A percentile compares a stretch with the other conserved stretches of the same genome.
Evolutionary conservation across 2,888 invertebrate genomes (phyloP).

Genomic region (Himalopsyche tibetana): DNA sequence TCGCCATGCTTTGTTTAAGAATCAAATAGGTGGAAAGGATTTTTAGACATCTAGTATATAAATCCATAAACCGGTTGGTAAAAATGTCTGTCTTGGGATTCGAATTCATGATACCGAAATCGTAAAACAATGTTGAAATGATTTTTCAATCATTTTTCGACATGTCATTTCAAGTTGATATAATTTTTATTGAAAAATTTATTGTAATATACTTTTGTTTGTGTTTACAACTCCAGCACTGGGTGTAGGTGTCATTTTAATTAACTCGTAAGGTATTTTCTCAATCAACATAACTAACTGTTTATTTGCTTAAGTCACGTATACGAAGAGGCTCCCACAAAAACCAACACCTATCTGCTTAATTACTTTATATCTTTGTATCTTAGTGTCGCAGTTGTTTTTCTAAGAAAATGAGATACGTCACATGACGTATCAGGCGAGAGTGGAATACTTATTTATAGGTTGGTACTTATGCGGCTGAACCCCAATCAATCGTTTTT

Average conservation of each 20-base stretch:
- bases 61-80: too few relatives aligned
- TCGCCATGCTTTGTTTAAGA: too few relatives aligned
- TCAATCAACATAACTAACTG: slow-evolving; percentile 15
- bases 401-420: slow-evolving; percentile 11
- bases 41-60: too few relatives aligned
- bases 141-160: too few relatives aligned
- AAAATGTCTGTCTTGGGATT: too few relatives aligned
- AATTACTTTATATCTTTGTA: slow-evolving; percentile 3
- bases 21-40: too few relatives aligned
- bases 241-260: not conserved
- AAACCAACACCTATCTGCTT: not conserved
- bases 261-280: slow-evolving; percentile 19
- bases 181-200: too few relatives aligned
- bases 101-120: too few relatives aligned
- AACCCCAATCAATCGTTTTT: slow-evolving; percentile 24
- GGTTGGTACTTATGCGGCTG: not conserved
- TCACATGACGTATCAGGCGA: not conserved
- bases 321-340: not conserved
- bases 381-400: not conserved
- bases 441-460: not conserved
- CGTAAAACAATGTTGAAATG: too few relatives aligned
- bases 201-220: too few relatives aligned
- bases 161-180: too few relatives aligned
- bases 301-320: slow-evolving; percentile 20
- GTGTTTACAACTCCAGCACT: too few relatives aligned